A percentile compares a stretch with the other conserved stretches of the same genome.
Conservation (phyloP, 1,140 invertebrate genomes). For the Drosophila equinoxialis region DNA sequence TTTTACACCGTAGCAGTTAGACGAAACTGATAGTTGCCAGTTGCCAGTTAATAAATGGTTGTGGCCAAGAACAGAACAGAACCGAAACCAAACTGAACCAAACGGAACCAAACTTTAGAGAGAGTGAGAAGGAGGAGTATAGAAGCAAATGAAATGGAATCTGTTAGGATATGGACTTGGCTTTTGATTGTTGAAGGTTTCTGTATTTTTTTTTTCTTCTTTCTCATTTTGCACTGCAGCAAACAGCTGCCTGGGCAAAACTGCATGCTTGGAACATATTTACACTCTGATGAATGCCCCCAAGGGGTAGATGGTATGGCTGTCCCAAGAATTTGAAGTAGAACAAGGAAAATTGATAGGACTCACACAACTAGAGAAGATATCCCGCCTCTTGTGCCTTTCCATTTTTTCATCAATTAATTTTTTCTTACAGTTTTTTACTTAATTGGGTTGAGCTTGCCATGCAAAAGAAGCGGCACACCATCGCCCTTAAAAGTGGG, state of each 20-base stretch:
- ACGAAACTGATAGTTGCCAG: slow-evolving; percentile 70
- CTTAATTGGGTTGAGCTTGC: slow-evolving; percentile 4
- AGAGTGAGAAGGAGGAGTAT: background rate
- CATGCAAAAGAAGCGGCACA: background rate
- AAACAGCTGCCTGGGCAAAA: slow-evolving; percentile 21
- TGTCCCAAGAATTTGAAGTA: background rate
- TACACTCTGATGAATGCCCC: slow-evolving; percentile 59
- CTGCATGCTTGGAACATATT: slow-evolving; percentile 51
- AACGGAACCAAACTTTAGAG: background rate
- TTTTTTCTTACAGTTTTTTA: slow-evolving; percentile 1
- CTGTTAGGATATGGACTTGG: slow-evolving; percentile 35
- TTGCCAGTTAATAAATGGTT: slow-evolving; percentile 71
- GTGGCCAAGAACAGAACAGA: slow-evolving; percentile 27
- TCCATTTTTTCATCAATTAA: background rate
- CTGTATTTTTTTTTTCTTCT: background rate
- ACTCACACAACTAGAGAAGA: background rate
- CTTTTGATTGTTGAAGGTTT: slow-evolving; percentile 10
- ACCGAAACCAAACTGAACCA: background rate
- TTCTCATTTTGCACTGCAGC: slow-evolving; percentile 9
- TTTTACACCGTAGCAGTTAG: slow-evolving; percentile 62
- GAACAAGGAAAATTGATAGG: slow-evolving; percentile 3
- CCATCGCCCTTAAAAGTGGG: slow-evolving; percentile 10
- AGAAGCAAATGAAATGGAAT: slow-evolving; percentile 65
- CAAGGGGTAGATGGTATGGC: background rate
- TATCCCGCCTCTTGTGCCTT: background rate